A percentile compares a stretch with the other conserved stretches of the same genome.
Evolutionary conservation across 2,888 invertebrate genomes (phyloP).

Genomic region (Gastracanthus pulcherrimus): DNA sequence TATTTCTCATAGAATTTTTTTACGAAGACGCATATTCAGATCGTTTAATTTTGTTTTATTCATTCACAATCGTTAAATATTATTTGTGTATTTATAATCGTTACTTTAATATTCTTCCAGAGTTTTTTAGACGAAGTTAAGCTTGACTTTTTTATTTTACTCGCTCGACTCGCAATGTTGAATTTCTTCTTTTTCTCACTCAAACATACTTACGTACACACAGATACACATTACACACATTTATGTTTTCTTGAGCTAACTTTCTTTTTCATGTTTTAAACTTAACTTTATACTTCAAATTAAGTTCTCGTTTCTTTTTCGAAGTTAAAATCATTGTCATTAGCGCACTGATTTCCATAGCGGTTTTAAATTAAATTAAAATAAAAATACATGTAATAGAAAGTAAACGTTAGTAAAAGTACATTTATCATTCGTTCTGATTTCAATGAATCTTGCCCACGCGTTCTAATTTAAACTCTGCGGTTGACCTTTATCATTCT

Average conservation of each 20-base stretch:
- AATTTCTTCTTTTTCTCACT: slow-evolving; percentile 49
- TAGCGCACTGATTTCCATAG: background rate
- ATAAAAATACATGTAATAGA: slow-evolving; percentile 11
- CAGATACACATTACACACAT: background rate
- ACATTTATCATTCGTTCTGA: background rate
- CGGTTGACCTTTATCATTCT: slow-evolving; percentile 3
- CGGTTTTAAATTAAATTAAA: slow-evolving; percentile 2
- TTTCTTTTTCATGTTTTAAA: slow-evolving; percentile 53
- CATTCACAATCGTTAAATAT: slow-evolving; percentile 23
- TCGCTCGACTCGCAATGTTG: slow-evolving; percentile 31
- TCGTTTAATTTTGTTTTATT: background rate
- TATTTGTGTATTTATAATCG: slow-evolving; percentile 33
- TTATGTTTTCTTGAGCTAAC: slow-evolving; percentile 46
- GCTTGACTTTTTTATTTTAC: slow-evolving; percentile 49
- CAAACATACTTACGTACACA: background rate
- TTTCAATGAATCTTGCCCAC: slow-evolving; percentile 12
- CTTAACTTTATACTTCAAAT: slow-evolving; percentile 38
- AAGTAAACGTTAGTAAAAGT: background rate
- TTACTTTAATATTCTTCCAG: slow-evolving; percentile 41
- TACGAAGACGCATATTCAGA: background rate
- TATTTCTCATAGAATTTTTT: background rate
- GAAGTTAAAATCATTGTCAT: background rate
- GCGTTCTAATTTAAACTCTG: slow-evolving; percentile 21
- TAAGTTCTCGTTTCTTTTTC: slow-evolving; percentile 12
- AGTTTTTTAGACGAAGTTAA: slow-evolving; percentile 50